Percentiles rank a stretch among this genome's conserved stretches.
phyloP scores from a whole-genome alignment of 1,140 invertebrate species.

The Ridgeia piscesae region DNA sequence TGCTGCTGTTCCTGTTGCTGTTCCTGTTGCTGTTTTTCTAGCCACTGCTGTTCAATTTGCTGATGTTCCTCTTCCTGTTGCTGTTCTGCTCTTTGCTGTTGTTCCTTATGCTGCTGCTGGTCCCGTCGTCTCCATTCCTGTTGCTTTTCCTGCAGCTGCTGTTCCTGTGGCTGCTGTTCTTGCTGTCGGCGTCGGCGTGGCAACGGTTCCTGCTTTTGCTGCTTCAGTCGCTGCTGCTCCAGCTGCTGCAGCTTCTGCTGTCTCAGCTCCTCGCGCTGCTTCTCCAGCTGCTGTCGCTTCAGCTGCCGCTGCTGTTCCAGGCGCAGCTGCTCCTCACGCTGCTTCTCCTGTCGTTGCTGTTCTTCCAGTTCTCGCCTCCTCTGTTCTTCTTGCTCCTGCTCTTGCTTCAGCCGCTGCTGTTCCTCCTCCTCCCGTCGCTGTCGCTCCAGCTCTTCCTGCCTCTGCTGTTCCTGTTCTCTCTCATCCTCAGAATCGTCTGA shows the following conservation, averaged over 20 bases:
- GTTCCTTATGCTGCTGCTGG: not conserved
- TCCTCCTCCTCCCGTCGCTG: not conserved
- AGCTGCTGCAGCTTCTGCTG: not conserved
- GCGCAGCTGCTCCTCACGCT: not conserved
- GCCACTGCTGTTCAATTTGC: not conserved
- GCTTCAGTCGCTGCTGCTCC: not conserved
- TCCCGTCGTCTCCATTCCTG: constrained; percentile 20
- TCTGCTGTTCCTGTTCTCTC: not conserved
- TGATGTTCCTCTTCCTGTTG: not conserved
- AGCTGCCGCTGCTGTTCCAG: not conserved
- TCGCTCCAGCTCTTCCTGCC: not conserved
- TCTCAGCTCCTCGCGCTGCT: not conserved
- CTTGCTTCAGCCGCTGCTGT: not conserved
- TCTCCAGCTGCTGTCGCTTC: not conserved
- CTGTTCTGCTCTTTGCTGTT: not conserved
- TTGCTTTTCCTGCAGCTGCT: constrained; percentile 62
- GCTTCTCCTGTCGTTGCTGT: not conserved
- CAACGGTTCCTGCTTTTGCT: not conserved
- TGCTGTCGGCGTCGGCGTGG: not conserved
- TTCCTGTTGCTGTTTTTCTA: constrained; percentile 7
- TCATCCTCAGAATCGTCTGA: not conserved
- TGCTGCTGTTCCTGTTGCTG: not conserved
- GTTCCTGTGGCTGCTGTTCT: constrained; percentile 66
- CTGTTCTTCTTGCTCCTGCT: not conserved
- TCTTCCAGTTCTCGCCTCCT: not conserved